Conservation (phyloP, 64 coral and sea anemone genomes). For the Stichodactyla helianthus region DNA sequence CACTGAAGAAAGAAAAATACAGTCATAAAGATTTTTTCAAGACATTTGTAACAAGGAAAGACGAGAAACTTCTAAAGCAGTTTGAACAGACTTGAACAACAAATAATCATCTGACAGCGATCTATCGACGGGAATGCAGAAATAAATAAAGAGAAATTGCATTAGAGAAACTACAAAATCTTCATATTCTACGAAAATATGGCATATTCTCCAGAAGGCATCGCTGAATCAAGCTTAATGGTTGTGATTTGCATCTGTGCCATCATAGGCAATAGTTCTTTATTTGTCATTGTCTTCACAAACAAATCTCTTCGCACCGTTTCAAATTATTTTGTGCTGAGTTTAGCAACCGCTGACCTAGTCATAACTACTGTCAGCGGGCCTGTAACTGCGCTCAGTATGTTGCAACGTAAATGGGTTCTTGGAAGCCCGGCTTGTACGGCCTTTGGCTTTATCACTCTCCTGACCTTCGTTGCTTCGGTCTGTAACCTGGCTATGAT, state of each 20-base stretch:
- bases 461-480: constrained; percentile 32
- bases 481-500: constrained; percentile 38
- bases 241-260: constrained; percentile 9
- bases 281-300: constrained; percentile 28
- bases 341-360: constrained; percentile 37
- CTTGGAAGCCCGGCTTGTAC: constrained; percentile 27
- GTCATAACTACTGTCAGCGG: constrained; percentile 20
- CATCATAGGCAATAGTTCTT: constrained; percentile 19
- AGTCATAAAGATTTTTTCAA: too few relatives aligned
- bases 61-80: too few relatives aligned
- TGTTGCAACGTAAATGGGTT: constrained; percentile 15
- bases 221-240: constrained; percentile 18
- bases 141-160: too few relatives aligned
- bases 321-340: constrained; percentile 47
- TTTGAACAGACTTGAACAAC: too few relatives aligned
- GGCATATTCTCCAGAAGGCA: neutral
- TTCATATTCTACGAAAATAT: neutral
- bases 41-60: too few relatives aligned
- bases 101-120: too few relatives aligned
- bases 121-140: too few relatives aligned
- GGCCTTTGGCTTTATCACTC: constrained; percentile 17
- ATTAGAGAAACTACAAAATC: too few relatives aligned
- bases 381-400: constrained; percentile 20
- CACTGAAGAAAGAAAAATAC: too few relatives aligned
- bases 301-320: constrained; percentile 22